These are phyloP conservation scores for Tragelaphus imberbis DNA, from an alignment of 2,113 vertebrate genomes.

Conservation along the genomic window DNA sequence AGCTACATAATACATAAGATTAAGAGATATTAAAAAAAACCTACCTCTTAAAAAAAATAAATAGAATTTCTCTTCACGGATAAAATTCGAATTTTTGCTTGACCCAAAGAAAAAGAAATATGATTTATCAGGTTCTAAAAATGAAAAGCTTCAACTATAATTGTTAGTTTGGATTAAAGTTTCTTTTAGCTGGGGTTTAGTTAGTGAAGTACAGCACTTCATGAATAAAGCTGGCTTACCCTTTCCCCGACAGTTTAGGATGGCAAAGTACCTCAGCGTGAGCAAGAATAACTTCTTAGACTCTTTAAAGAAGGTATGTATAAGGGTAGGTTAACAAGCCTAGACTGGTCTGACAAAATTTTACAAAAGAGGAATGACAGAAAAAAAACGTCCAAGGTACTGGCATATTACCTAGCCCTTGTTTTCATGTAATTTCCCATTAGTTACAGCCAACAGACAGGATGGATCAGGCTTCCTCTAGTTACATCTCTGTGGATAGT, in stretches of 20 bases:
- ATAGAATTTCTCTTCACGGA: background rate
- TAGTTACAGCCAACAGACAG: background rate
- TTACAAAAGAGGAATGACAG: background rate
- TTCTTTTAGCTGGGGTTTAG: background rate
- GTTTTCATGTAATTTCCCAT: background rate
- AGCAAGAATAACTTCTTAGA: background rate
- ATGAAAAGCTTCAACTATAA: background rate
- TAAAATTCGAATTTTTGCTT: background rate
- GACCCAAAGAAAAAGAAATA: background rate
- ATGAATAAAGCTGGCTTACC: background rate
- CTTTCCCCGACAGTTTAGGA: background rate
- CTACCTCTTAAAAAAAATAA: background rate
- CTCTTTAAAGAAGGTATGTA: background rate
- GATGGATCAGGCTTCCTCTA: background rate
- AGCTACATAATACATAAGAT: background rate
- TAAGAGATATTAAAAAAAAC: background rate
- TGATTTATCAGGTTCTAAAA: background rate
- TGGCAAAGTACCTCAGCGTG: background rate
- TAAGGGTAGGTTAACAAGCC: background rate
- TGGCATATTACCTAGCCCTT: background rate
- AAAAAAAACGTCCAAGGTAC: background rate
- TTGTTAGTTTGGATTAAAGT: background rate
- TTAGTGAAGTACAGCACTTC: background rate
- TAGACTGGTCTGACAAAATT: background rate
- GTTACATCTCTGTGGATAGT: background rate